Percentiles rank a stretch among this genome's conserved stretches.
These are phyloP conservation scores for Hirtodrosophila cameraria DNA, from an alignment of 2,888 invertebrate species.

Conservation along the genomic window DNA sequence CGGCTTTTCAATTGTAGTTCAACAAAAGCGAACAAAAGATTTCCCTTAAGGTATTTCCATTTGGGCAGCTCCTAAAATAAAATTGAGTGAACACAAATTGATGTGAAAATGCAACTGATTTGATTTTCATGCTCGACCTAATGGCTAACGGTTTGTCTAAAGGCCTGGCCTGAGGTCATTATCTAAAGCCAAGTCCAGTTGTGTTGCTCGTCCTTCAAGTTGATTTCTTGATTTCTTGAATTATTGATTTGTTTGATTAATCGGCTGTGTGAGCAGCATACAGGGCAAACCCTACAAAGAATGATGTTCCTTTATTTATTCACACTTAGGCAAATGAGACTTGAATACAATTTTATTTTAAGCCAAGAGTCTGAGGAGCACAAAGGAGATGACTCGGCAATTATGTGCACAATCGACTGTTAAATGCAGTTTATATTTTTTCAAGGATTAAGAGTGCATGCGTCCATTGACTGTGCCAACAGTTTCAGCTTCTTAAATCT, in stretches of 20 bases:
- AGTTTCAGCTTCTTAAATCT: constrained; percentile 1
- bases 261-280: constrained; percentile 40
- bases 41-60: not conserved
- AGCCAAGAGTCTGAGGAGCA: not conserved
- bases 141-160: constrained; percentile 17
- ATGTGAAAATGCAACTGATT: constrained; percentile 67
- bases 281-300: not conserved
- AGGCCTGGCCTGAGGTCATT: constrained; percentile 1
- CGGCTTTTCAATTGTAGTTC: not conserved
- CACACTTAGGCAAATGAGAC: constrained; percentile 47
- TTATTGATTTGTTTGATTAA: constrained; percentile 76
- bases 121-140: constrained; percentile 48
- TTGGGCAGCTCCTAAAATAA: not conserved
- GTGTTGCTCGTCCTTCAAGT: constrained; percentile 44
- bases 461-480: constrained; percentile 3
- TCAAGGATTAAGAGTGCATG: constrained; percentile 31
- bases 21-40: too few relatives aligned
- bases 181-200: constrained; percentile 10
- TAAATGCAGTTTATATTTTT: constrained; percentile 58
- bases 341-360: constrained; percentile 46
- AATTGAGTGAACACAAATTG: constrained; percentile 55
- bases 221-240: constrained; percentile 68
- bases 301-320: constrained; percentile 13
- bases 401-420: constrained; percentile 54
- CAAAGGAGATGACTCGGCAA: constrained; percentile 35